Conservation (phyloP, 2,113 vertebrate genomes). For the Cairina moschata region DNA sequence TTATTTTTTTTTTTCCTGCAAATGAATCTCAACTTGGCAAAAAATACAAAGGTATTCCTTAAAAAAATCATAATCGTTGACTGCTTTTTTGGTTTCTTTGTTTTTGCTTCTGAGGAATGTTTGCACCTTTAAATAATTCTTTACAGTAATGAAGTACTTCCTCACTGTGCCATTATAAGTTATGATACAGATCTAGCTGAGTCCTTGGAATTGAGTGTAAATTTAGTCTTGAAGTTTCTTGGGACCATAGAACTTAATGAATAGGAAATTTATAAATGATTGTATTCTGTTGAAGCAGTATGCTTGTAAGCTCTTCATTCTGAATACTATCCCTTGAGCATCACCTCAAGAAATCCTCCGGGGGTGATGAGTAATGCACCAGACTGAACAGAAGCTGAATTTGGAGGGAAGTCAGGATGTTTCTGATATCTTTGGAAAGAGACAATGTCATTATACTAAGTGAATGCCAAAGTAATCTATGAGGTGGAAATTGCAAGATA, state of each 20-base stretch:
- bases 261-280: constrained; percentile 66
- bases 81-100: background rate
- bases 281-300: constrained; percentile 42
- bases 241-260: constrained; percentile 65
- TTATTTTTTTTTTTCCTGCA: background rate
- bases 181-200: constrained; percentile 22
- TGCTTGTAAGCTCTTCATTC: constrained; percentile 55
- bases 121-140: constrained; percentile 6
- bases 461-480: background rate
- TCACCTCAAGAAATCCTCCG: constrained; percentile 17
- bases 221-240: constrained; percentile 58
- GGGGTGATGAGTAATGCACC: constrained; percentile 38
- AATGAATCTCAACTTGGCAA: background rate
- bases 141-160: constrained; percentile 9
- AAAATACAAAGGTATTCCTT: background rate
- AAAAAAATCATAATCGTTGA: background rate
- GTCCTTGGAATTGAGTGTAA: constrained; percentile 26
- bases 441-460: constrained; percentile 17
- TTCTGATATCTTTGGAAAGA: constrained; percentile 57
- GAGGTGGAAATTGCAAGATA: background rate
- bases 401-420: constrained; percentile 39
- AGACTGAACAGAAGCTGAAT: constrained; percentile 19
- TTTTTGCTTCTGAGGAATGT: background rate
- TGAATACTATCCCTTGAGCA: constrained; percentile 41
- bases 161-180: constrained; percentile 16